Evolutionary conservation across 2,888 invertebrate genomes (phyloP).

Genomic region (Apotomis capreana): DNA sequence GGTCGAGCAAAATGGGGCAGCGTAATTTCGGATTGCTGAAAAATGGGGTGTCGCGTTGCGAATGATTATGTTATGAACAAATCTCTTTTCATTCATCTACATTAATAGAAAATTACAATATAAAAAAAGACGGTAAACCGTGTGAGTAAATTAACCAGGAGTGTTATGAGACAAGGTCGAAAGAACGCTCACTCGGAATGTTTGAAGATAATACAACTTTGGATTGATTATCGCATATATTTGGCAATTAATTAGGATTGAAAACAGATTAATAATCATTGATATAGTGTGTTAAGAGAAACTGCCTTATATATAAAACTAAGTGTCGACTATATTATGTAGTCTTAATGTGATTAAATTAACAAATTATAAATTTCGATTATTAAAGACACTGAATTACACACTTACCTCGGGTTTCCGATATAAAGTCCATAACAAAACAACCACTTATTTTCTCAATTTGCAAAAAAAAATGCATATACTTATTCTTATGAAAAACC

Average conservation of each 20-base stretch:
- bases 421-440: slow-evolving; percentile 10
- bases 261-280: no score
- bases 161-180: background rate
- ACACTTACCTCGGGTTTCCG: slow-evolving; percentile 22
- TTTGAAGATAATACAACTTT: no score
- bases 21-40: slow-evolving; percentile 19
- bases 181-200: no score
- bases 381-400: no score
- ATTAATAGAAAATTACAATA: slow-evolving; percentile 2
- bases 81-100: slow-evolving; percentile 22
- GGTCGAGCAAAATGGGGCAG: slow-evolving; percentile 15
- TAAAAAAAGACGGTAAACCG: background rate
- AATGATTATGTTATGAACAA: slow-evolving; percentile 21
- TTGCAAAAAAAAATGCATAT: no score
- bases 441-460: background rate
- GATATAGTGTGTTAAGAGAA: no score
- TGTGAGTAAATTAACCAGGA: background rate
- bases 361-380: no score
- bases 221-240: no score
- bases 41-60: slow-evolving; percentile 32
- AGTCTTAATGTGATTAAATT: no score
- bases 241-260: no score
- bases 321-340: no score
- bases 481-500: background rate
- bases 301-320: no score